phyloP scores from a whole-genome alignment of 2,888 invertebrate species.

The Ophioninae sp. region DNA sequence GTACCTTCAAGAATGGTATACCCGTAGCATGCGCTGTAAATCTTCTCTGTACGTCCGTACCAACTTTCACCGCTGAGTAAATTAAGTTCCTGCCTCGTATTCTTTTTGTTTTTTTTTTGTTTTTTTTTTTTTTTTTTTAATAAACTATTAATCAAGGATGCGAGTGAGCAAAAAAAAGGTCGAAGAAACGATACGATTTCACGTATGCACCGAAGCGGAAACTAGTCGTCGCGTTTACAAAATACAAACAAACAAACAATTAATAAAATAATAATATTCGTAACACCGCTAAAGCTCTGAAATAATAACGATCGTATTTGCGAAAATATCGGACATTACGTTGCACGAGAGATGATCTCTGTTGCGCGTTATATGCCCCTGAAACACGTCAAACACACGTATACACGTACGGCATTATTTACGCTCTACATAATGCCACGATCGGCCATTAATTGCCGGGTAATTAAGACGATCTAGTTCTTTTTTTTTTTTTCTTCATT shows the following conservation, averaged over 20 bases:
- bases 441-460: constrained; percentile 67
- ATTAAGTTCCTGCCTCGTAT: constrained; percentile 44
- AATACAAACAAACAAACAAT: background rate
- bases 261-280: background rate
- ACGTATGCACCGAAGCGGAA: constrained; percentile 10
- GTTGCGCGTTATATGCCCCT: constrained; percentile 30
- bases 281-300: background rate
- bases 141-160: constrained; percentile 27
- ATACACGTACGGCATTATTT: constrained; percentile 70
- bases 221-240: constrained; percentile 9
- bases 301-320: constrained; percentile 29
- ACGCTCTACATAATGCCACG: constrained; percentile 76
- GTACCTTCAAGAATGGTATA: constrained; percentile 37
- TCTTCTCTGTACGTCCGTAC: constrained; percentile 56
- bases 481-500: constrained; percentile 46
- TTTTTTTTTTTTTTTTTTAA: constrained; percentile 25
- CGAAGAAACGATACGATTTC: constrained; percentile 18
- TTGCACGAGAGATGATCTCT: background rate
- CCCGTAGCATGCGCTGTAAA: constrained; percentile 53
- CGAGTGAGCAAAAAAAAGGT: constrained; percentile 1
- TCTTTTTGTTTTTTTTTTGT: constrained; percentile 27
- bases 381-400: constrained; percentile 57
- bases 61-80: constrained; percentile 69
- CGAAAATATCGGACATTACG: constrained; percentile 57
- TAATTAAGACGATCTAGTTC: constrained; percentile 72